Percentiles rank a stretch among this genome's conserved stretches.
Evolutionary conservation across 2,113 vertebrate species (phyloP).

Genomic region (Typhlomys cinereus): DNA sequence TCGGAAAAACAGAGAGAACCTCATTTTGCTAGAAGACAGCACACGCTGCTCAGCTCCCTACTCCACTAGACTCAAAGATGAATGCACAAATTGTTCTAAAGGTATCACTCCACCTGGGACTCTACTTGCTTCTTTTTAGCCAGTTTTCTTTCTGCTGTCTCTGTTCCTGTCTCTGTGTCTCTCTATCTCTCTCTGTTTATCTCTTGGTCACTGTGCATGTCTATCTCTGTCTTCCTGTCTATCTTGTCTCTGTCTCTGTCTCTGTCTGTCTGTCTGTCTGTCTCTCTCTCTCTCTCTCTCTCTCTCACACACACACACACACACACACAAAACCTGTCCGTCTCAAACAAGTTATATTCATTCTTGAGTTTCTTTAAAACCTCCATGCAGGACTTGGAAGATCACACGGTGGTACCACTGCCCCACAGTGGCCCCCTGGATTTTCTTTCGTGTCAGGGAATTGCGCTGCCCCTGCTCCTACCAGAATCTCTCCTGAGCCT

Average conservation of each 20-base stretch:
- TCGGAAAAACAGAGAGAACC: constrained; percentile 28
- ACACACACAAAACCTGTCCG: not conserved
- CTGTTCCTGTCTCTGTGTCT: not conserved
- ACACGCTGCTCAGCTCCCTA: accelerated
- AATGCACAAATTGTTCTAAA: not conserved
- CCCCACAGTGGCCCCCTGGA: not conserved
- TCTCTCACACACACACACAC: not conserved
- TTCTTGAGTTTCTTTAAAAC: constrained; percentile 40
- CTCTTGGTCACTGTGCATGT: too few species aligned
- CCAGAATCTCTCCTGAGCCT: constrained; percentile 38
- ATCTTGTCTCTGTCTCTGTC: not conserved
- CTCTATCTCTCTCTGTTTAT: not conserved
- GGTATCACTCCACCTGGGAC: not conserved
- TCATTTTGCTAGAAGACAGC: not conserved
- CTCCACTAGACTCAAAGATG: constrained; percentile 29
- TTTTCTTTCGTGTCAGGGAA: not conserved
- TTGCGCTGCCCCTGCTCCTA: not conserved
- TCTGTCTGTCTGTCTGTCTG: not conserved
- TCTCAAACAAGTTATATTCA: not conserved
- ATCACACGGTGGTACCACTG: not conserved
- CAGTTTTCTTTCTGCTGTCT: not conserved
- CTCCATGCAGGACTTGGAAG: not conserved
- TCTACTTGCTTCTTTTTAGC: not conserved
- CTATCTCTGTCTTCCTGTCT: too few species aligned
- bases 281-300: not conserved